Evolutionary conservation across 2,113 vertebrate species (phyloP).

Genomic region (Callocephalon fimbriatum): DNA sequence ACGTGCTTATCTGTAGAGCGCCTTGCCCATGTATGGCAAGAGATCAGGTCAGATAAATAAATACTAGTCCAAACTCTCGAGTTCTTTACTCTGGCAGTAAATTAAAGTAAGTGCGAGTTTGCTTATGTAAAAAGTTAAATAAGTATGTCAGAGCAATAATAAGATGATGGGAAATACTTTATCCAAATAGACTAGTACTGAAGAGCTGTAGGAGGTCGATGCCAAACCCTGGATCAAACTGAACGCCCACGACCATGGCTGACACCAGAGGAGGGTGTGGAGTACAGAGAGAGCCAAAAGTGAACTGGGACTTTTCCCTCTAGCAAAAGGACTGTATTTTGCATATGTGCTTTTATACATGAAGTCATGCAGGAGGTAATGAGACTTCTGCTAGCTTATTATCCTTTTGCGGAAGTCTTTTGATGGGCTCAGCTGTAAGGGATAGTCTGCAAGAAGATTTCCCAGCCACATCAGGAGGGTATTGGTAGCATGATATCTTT

Average conservation of each 20-base stretch:
- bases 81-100: neutral
- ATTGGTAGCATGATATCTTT: neutral
- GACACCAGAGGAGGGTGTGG: neutral
- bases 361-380: neutral
- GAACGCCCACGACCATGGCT: neutral
- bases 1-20: neutral
- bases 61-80: neutral
- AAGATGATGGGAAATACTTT: neutral
- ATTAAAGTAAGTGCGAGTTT: conserved; percentile 10
- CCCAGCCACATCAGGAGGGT: neutral
- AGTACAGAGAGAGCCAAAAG: neutral
- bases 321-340: neutral
- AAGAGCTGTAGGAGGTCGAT: neutral
- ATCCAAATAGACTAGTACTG: neutral
- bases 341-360: neutral
- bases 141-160: neutral
- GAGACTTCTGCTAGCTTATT: neutral
- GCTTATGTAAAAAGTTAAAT: neutral
- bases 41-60: conserved; percentile 7
- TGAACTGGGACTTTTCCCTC: neutral
- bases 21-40: neutral
- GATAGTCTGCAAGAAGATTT: neutral
- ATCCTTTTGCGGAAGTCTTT: neutral
- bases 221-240: neutral
- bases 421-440: neutral